Base-by-base conservation (phyloP, 2,888 invertebrate genomes). In the Brachyopa scutellaris region DNA sequence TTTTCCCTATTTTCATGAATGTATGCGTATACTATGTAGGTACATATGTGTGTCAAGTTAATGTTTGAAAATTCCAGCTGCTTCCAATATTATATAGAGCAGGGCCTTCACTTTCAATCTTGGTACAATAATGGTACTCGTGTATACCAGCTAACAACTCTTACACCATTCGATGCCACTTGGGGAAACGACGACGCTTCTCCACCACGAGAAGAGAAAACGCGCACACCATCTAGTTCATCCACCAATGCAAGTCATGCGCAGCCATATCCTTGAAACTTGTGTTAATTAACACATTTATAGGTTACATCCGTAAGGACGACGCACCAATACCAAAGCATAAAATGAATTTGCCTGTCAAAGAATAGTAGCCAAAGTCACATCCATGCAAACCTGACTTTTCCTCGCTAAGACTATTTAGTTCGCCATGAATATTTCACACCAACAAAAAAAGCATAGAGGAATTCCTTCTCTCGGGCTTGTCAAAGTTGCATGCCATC, bases 261-360 rank as follows among this genome's bases (percentile, higher is more conserved):
- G 82, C 82, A 82, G 36, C 53, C 21, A 61, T 61, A 77, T 82
- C 70, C 77, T 77, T 77, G 77, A 72, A 77, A 77, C n/a, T 49
- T 33, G 53, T 45, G 77, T 77, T 82, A 82, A 82, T 82, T 82
- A 72, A 77, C 82, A 82, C 82, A 82, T 82, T 72, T 77, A 82
- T 66, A 77, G 77, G 77, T 82, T 77, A 72, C 72, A 77, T 76
- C 70, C 66, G 45, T 76, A 45, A 59, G 45, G 57, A 80, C 33
- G 64, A 67, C 62, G 47, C 55, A 62, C 51, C 13, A 51, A 47
- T 21, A 59, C 47, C 40, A 80, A 57, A 15, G 55, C 67, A 36
- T 36, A 47, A 33, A 66, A 40, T 13, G 8, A n/a, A 74, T 33
- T 51, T 49, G 31, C 11, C 38, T 33, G 6, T 19, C 33, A 36